Evolutionary conservation across 2,888 invertebrate species (phyloP).

Genomic region (Caenorhabditis sp.): DNA sequence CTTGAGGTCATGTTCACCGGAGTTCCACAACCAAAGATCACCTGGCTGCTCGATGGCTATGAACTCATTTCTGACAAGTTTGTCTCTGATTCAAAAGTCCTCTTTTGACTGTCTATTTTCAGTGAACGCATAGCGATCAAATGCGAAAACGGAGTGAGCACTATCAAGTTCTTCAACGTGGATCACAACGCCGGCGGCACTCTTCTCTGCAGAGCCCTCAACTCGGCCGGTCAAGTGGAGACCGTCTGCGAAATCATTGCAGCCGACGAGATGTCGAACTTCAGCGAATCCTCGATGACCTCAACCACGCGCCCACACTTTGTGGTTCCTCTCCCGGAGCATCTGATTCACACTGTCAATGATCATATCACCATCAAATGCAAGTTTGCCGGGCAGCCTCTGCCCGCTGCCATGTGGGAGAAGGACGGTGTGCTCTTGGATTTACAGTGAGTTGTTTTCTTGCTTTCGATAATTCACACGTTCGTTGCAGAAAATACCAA

Average conservation of each 20-base stretch:
- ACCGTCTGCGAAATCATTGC: constrained; percentile 47
- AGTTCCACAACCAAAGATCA: constrained; percentile 69
- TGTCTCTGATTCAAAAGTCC: not conserved
- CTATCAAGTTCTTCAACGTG: constrained; percentile 47
- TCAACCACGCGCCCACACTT: constrained; percentile 45
- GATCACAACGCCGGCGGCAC: constrained; percentile 53
- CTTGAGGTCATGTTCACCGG: constrained; percentile 64
- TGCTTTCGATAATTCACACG: not conserved
- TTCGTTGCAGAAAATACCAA: constrained; percentile 66
- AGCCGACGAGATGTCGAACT: constrained; percentile 42
- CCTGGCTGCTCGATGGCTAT: constrained; percentile 66
- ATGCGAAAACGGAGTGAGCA: constrained; percentile 67
- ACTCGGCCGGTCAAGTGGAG: constrained; percentile 60
- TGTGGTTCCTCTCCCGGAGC: constrained; percentile 56
- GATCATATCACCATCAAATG: constrained; percentile 64
- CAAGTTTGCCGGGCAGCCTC: constrained; percentile 68
- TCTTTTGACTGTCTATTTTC: constrained; percentile 12
- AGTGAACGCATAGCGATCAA: constrained; percentile 62
- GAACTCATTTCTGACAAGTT: constrained; percentile 58
- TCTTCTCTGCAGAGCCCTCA: constrained; percentile 60
- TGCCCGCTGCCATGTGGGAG: constrained; percentile 71
- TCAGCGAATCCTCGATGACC: constrained; percentile 49
- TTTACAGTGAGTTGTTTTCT: constrained; percentile 42
- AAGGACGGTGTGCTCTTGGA: constrained; percentile 66
- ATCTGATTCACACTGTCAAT: constrained; percentile 35